Base-by-base conservation (phyloP, 2,113 vertebrate genomes). In the Solea senegalensis region DNA sequence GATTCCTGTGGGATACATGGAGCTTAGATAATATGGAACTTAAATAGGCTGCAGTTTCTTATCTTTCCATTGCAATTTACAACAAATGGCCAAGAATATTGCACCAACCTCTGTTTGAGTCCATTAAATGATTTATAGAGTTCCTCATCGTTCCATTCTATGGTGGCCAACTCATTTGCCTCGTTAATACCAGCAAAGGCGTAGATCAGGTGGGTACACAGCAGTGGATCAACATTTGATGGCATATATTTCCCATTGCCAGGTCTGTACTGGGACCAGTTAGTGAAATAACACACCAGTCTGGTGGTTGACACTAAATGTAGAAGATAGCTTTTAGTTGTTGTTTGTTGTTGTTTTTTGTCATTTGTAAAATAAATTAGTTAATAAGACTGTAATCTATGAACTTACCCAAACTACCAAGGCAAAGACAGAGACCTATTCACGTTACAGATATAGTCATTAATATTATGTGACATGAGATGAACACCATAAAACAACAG, bases 201-300 rank as follows among this genome's bases (percentile, higher is more conserved):
- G 10, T 96, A 97, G 48, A 96, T 87, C 63, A 97, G 87, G 34
- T 96, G 95, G 26, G 76, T 90, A 12, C 95, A 96, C 27, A 96
- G 90, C 69, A 69, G 85, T 1, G 95, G 94, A 58, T 96, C 84
- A 1, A 95, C 68, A 50, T 95, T 82, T 0, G 89, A 76, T 0
- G 95, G 94, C 34, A 78, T 87, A 80, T 82, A 95, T 1, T 54
- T 90, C 1, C 93, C 93, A 61, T 53, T 9, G 0, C 91, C 93
- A 15, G 92, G 89, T 67, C 93, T 81, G 72, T 96, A 95, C 66
- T 96, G 95, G 69, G 93, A 93, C 95, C 95, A 95, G 92, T 94
- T 96, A 73, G 92, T 94, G 83, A 94, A 95, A 83, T 96, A 96
- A 62, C 95, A 96, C 41, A 89, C 90, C 64, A 97, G 90, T 84